These are phyloP conservation scores for Helobdella robusta DNA, from an alignment of 2,888 invertebrate species.

Conservation along the genomic window DNA sequence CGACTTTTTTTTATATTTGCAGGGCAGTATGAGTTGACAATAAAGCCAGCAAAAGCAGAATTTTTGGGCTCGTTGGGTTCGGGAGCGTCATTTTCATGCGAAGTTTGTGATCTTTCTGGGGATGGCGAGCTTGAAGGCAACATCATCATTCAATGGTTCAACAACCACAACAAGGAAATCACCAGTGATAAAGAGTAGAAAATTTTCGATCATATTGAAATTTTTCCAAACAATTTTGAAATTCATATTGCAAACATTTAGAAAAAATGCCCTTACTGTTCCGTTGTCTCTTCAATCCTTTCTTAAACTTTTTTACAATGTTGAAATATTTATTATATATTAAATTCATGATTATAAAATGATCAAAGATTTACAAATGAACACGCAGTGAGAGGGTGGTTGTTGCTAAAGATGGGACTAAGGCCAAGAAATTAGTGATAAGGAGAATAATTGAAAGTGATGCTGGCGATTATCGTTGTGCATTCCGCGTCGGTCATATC, in stretches of 20 bases:
- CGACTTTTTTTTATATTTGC: neutral
- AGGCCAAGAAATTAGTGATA: constrained; percentile 7
- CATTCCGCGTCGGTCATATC: constrained; percentile 6
- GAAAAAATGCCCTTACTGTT: neutral
- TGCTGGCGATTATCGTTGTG: constrained; percentile 16
- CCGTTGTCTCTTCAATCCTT: neutral
- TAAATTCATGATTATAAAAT: neutral
- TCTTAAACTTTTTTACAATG: neutral
- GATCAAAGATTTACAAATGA: too few relatives aligned
- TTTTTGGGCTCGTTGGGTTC: constrained; percentile 17
- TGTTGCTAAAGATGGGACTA: constrained; percentile 19
- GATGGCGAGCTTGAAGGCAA: neutral
- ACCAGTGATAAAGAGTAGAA: constrained; percentile 1
- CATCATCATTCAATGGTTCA: constrained; percentile 9
- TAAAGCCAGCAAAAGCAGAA: constrained; percentile 15
- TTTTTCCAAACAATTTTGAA: neutral
- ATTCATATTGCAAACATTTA: neutral
- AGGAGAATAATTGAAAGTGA: constrained; percentile 17
- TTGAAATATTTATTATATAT: constrained; percentile 1
- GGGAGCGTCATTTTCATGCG: constrained; percentile 18
- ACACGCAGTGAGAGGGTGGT: too few relatives aligned
- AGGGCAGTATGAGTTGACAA: constrained; percentile 16
- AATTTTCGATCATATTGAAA: neutral
- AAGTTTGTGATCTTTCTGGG: constrained; percentile 22
- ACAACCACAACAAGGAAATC: constrained; percentile 19